Evolutionary conservation across 2,113 vertebrate genomes (phyloP).

Genomic region (Danionella cerebrum): DNA sequence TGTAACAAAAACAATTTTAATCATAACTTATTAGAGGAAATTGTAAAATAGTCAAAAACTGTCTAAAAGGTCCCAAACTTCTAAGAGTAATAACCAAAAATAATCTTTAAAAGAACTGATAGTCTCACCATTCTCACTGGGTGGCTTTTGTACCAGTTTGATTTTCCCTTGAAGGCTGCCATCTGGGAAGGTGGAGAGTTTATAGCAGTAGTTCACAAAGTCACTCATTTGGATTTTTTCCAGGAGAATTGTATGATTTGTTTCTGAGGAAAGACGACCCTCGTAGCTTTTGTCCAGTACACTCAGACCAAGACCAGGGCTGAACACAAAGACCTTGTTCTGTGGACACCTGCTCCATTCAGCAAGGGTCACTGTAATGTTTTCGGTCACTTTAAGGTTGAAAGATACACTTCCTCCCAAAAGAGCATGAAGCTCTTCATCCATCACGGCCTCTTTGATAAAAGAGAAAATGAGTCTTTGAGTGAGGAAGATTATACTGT

Average conservation of each 20-base stretch:
- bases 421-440: background rate
- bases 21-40: no score
- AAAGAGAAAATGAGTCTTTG: background rate
- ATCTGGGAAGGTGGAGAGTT: conserved; percentile 6
- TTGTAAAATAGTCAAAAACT: no score
- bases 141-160: background rate
- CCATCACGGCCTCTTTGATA: background rate
- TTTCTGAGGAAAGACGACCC: background rate
- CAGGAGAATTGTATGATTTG: conserved; percentile 1
- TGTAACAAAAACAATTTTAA: no score
- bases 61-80: no score
- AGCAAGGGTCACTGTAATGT: background rate
- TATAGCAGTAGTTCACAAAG: conserved; percentile 24
- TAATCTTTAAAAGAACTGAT: no score
- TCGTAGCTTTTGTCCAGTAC: background rate
- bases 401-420: conserved; percentile 13
- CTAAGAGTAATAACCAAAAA: background rate
- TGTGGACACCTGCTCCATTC: conserved; percentile 1
- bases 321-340: background rate
- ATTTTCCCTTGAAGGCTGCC: conserved; percentile 8
- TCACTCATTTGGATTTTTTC: conserved; percentile 6
- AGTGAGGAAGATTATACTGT: no score
- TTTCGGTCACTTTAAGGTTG: background rate
- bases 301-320: fast-evolving
- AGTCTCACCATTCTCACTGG: background rate